Base-by-base conservation (phyloP, 2,888 invertebrate species). In the Lomographa bimaculata region DNA sequence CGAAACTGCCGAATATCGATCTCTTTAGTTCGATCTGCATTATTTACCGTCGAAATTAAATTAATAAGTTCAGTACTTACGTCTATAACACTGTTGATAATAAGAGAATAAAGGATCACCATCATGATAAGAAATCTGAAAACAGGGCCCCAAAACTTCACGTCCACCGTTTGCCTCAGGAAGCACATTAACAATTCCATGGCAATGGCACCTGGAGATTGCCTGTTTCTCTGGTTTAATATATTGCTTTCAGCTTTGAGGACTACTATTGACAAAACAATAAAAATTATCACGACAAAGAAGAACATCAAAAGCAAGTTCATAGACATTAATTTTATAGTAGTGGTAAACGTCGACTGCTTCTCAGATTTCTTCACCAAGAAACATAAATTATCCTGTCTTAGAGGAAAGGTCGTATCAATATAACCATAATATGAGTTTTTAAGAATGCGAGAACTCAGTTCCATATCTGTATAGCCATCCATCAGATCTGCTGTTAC, bases 301-400 rank as follows among this genome's bases (percentile, higher is more conserved):
- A 72, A 57, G 24, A 83, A 80, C 0, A 76, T 29, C 2, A 71
- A 9, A 1, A 87, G 58, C 46, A 83, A 64, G 12, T 71, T 43
- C n/a, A 60, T 48, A 5, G 79, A 74, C 61, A 89, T 79, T 23
- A 84, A 47, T 36, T 76, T 70, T 16, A 84, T 52, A 1, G 75
- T 72, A 4, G 84, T 82, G 54, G 76, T 82, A 51, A 91, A 90
- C 0, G 87, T 75, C 0, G 90, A 82, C 37, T 90, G 86, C n/a
- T 68, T 70, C 5, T 65, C 64, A 0, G 91, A 79, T 50, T 90
- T 90, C 36, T 90, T 89, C 3, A 91, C 77, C 11, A 92, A 49
- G 30, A 91, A 90, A 57, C 92, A 91, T 5, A 92, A 53, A 54
- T 89, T 89, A 44, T 92, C 91, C 43, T 91, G 89, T 5, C 61